phyloP scores from a whole-genome alignment of 2,113 vertebrate genomes.

The Oreochromis aureus region DNA sequence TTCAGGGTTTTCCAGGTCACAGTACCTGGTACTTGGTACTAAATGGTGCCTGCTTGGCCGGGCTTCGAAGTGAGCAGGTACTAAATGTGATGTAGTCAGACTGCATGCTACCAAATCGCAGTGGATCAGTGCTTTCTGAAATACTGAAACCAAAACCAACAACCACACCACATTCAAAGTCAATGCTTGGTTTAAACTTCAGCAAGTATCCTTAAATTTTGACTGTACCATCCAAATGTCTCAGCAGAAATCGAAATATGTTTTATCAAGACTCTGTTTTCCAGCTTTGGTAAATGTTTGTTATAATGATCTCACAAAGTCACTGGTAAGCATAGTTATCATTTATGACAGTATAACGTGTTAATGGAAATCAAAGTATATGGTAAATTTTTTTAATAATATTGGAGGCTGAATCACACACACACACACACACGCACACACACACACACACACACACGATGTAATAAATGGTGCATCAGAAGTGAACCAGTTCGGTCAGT shows the following conservation, averaged over 20 bases:
- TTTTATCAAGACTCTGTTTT: background rate
- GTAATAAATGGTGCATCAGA: background rate
- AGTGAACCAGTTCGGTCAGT: background rate
- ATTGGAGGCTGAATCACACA: background rate
- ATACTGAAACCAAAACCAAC: background rate
- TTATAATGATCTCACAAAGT: background rate
- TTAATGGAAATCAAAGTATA: background rate
- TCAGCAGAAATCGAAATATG: background rate
- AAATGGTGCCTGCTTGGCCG: too few species aligned
- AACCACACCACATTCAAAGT: background rate
- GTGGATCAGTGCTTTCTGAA: background rate
- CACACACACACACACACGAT: background rate
- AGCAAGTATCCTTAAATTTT: background rate
- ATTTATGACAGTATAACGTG: background rate
- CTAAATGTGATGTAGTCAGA: too few species aligned
- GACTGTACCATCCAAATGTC: background rate
- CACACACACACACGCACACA: too few species aligned
- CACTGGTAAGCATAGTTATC: background rate
- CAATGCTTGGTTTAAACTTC: background rate
- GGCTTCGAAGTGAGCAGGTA: too few species aligned
- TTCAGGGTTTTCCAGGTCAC: too few species aligned
- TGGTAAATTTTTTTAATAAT: background rate
- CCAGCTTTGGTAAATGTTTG: background rate
- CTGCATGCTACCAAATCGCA: background rate
- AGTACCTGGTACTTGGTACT: too few species aligned